Evolutionary conservation across 2,113 vertebrate species (phyloP).

Genomic region (Apteryx owenii): DNA sequence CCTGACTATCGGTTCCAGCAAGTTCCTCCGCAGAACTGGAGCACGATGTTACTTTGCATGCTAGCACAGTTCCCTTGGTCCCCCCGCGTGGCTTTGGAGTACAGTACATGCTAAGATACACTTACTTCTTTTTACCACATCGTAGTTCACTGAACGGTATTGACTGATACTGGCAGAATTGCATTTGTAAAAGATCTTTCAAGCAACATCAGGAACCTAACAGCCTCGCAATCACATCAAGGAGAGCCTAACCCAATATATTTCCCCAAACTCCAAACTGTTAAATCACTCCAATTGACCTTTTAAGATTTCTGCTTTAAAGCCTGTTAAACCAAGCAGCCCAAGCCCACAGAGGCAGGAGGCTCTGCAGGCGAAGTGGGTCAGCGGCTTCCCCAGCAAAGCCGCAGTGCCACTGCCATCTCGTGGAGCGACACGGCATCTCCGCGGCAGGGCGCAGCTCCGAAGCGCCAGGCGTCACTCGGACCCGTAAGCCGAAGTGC

Average conservation of each 20-base stretch:
- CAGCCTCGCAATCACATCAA: background rate
- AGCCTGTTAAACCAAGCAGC: background rate
- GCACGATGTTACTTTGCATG: background rate
- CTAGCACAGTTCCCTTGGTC: background rate
- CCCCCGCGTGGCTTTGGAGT: background rate
- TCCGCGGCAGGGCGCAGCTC: accelerated
- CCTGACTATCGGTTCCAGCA: background rate
- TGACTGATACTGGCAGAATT: background rate
- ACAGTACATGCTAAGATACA: background rate
- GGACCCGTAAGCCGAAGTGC: background rate
- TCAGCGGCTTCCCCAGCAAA: background rate
- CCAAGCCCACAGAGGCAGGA: background rate
- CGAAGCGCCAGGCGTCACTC: background rate
- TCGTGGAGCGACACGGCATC: background rate
- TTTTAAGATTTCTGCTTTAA: background rate
- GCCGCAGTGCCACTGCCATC: constrained; percentile 50
- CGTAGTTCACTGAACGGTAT: background rate
- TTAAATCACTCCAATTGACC: background rate
- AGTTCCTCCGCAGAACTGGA: background rate
- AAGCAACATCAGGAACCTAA: background rate
- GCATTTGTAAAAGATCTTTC: background rate
- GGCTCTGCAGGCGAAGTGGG: background rate
- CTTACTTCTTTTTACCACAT: background rate
- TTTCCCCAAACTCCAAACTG: background rate
- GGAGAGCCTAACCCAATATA: background rate